These are phyloP conservation scores for Halocynthia roretzi DNA, from an alignment of 23 tunicate genomes.

Conservation along the genomic window DNA sequence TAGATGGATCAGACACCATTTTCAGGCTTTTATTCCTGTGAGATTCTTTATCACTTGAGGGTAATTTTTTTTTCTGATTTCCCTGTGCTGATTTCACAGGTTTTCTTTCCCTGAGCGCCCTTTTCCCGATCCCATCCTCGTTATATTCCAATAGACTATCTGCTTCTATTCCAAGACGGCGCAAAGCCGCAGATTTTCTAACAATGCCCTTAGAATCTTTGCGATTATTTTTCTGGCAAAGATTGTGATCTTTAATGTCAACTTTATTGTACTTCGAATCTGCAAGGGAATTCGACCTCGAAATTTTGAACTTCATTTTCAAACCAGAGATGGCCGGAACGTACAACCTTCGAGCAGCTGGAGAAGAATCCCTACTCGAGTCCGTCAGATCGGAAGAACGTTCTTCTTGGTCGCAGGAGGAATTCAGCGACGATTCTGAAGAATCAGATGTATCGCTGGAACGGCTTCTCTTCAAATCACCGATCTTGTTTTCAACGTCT, in stretches of 20 bases:
- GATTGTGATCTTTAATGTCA: slow-evolving; percentile 2
- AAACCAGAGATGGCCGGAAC: not conserved
- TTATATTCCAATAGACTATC: not conserved
- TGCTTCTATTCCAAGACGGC: not conserved
- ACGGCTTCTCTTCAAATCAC: no score
- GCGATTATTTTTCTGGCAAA: not conserved
- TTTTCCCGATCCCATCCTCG: slow-evolving; percentile 20
- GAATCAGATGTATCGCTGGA: no score
- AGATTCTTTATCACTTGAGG: not conserved
- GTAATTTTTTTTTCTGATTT: no score
- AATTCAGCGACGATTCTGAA: no score
- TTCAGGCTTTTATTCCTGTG: not conserved
- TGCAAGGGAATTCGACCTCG: not conserved
- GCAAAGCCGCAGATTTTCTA: slow-evolving; percentile 1
- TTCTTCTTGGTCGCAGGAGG: no score
- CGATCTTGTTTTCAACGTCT: no score
- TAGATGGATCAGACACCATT: no score
- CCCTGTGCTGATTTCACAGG: not conserved
- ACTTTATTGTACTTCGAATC: not conserved
- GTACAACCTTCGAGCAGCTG: no score
- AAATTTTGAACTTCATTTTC: slow-evolving; percentile 12
- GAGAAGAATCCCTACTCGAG: no score
- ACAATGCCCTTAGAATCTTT: not conserved
- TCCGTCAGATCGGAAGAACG: no score
- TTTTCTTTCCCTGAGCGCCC: slow-evolving; percentile 21